Base-by-base conservation (phyloP, 1,140 invertebrate species). In the Anoplolepis gracilipes region DNA sequence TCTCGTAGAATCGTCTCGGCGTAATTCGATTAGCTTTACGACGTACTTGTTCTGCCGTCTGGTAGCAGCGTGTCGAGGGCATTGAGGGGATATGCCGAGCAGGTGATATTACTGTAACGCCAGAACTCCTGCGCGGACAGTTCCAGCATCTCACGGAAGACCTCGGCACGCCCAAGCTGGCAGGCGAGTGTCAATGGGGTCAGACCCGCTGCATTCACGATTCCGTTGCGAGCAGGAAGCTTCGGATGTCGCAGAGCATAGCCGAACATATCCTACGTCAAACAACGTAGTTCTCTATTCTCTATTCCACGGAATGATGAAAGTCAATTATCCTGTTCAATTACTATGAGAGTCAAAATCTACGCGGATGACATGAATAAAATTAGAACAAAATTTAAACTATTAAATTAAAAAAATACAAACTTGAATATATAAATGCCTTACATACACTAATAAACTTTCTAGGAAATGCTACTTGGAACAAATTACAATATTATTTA, bases 41-140 rank as follows among this genome's bases (percentile, higher is more conserved):
- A 96, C 96, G 96, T 96, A 99, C 99, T 99, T 88, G 98, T 99
- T 92, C 97, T 96, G 85, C 99, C 99, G 94, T 99, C 98, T 10
- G 98, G 98, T 70, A 98, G 95, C 78, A 99, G 96, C 0, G 99
- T 99, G 94, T 99, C 99, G 90, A 99, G 95, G 22, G 98, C 98
- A 94, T 98, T 99, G 2, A 99, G 95, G 0, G 99, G 98, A 95
- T 99, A 99, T 0, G 98, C 98, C 16, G 98, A 99, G 95, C 99
- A 99, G n/a, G 98, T 99, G 90, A 99, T 99, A 93, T 99, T 99
- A 90, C 98, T 99, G 95, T 99, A 99, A 57, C 99, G 96, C 99
- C 99, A 99, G 94, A 99, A 99, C 95, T 99, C 99, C 85, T 98
- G 96, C 82, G 98, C 98, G 70, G 98, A 98, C 13, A 99, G 95